These are phyloP conservation scores for Aplysina aerophoba DNA, from an alignment of 37 sponge, comb jelly and placozoan species.

Conservation along the genomic window DNA sequence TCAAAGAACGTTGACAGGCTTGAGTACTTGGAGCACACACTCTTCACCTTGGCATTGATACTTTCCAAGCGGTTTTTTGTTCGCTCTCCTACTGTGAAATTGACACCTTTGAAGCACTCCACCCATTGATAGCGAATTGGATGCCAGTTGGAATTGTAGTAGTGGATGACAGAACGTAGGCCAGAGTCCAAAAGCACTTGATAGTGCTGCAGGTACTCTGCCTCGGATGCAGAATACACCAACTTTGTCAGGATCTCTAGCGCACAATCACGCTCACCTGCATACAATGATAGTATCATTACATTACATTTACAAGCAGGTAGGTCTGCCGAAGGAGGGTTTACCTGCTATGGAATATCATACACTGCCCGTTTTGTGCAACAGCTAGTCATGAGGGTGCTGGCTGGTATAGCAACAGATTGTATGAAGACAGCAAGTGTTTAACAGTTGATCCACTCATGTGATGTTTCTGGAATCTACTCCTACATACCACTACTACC, in stretches of 20 bases:
- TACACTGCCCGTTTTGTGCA: too few species aligned
- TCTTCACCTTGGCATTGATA: conserved; percentile 65
- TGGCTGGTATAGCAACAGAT: too few species aligned
- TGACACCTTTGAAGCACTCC: conserved; percentile 23
- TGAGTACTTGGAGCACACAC: conserved; percentile 17
- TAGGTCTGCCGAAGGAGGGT: too few species aligned
- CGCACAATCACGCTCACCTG: background rate
- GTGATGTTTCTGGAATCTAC: too few species aligned
- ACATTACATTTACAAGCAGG: too few species aligned
- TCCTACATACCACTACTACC: too few species aligned
- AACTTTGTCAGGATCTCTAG: conserved; percentile 62
- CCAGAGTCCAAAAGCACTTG: background rate
- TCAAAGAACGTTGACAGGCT: background rate
- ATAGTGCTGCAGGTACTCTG: conserved; percentile 48
- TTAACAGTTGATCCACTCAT: too few species aligned
- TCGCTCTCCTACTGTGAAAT: conserved; percentile 16
- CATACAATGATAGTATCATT: too few species aligned
- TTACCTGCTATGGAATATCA: too few species aligned
- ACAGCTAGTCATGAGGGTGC: too few species aligned
- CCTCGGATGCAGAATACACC: conserved; percentile 48
- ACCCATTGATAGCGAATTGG: conserved; percentile 71
- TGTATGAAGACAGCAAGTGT: too few species aligned
- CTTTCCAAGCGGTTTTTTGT: conserved; percentile 67
- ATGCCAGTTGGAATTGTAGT: conserved; percentile 74
- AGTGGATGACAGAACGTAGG: conserved; percentile 39